Evolutionary conservation across 1,140 invertebrate genomes (phyloP).

Genomic region (Drepana arcuata): DNA sequence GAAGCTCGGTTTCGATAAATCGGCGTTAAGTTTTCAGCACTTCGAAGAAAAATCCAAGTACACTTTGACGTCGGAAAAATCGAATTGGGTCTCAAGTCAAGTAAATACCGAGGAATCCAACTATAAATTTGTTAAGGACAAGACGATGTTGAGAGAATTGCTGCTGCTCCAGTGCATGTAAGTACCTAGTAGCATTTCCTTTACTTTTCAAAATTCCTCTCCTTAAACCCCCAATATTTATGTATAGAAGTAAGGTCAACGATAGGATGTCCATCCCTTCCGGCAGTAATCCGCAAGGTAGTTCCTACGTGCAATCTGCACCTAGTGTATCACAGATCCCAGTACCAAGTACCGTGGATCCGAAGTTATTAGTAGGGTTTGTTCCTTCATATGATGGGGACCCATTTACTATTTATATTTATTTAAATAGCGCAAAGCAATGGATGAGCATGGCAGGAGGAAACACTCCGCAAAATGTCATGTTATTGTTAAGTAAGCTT

Average conservation of each 20-base stretch:
- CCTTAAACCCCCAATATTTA: slow-evolving; percentile 3
- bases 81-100: background rate
- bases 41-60: background rate
- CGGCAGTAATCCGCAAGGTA: background rate
- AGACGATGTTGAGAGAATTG: background rate
- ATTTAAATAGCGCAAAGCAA: slow-evolving; percentile 5
- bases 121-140: background rate
- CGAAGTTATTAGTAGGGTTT: slow-evolving; percentile 1
- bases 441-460: slow-evolving; percentile 2
- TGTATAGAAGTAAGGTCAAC: slow-evolving; percentile 1
- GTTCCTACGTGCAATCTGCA: background rate
- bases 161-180: background rate
- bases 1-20: background rate
- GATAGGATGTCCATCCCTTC: background rate
- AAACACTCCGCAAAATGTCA: slow-evolving; percentile 4
- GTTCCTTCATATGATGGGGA: slow-evolving; percentile 5
- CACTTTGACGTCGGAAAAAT: background rate
- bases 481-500: slow-evolving; percentile 9
- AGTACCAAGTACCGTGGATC: background rate
- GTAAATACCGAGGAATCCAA: background rate
- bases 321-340: background rate
- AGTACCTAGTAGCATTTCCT: background rate
- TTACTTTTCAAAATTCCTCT: slow-evolving; percentile 1
- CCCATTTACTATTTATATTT: slow-evolving; percentile 5
- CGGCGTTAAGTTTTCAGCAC: background rate